A percentile compares a stretch with the other conserved stretches of the same genome.
phyloP scores from a whole-genome alignment of 2,797 vertebrate species.

The Huso huso region DNA sequence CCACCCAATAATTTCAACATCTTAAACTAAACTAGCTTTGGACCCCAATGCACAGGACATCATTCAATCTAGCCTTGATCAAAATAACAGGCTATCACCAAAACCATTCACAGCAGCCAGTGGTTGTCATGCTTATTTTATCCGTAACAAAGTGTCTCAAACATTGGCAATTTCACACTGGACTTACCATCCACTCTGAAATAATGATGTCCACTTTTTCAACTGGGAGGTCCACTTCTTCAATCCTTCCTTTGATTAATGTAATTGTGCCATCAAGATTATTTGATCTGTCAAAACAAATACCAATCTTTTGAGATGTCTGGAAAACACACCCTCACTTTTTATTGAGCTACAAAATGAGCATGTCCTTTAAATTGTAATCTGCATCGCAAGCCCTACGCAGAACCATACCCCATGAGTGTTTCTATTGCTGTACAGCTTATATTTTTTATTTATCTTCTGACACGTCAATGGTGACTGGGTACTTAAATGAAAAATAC shows the following conservation, averaged over 20 bases:
- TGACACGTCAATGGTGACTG: too few species aligned
- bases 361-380: background rate
- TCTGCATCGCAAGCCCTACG: too few species aligned
- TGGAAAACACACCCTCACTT: background rate
- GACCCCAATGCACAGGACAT: too few species aligned
- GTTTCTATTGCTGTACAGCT: too few species aligned
- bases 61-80: too few species aligned
- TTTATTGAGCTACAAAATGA: background rate
- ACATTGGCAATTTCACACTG: background rate
- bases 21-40: slow-evolving; percentile 30
- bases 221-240: slow-evolving; percentile 81
- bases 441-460: too few species aligned
- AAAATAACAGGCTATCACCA: slow-evolving; percentile 26
- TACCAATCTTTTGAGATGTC: background rate
- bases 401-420: too few species aligned
- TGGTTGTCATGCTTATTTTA: background rate
- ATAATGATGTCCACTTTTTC: slow-evolving; percentile 92
- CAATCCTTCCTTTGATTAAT: slow-evolving; percentile 86
- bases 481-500: too few species aligned
- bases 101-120: background rate
- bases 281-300: slow-evolving; percentile 65
- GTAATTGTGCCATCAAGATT: slow-evolving; percentile 74
- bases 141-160: background rate
- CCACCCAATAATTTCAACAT: slow-evolving; percentile 51
- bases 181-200: slow-evolving; percentile 97